Conservation (phyloP, 2,113 vertebrate genomes). For the Myotis davidii region DNA sequence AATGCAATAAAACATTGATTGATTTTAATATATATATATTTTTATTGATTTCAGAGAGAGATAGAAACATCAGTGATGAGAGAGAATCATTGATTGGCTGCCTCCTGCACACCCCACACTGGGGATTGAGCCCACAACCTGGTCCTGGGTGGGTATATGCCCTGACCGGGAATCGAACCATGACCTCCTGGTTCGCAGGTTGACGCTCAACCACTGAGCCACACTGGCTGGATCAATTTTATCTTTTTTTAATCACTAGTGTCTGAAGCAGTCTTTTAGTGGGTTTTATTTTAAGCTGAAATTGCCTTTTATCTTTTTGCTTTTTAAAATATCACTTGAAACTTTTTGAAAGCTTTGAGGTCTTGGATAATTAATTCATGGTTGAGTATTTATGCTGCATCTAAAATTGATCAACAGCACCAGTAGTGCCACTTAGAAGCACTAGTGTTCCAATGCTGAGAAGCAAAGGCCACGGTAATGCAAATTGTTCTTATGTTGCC, state of each 20-base stretch:
- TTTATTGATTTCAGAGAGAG: too few species aligned
- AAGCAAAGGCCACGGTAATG: neutral
- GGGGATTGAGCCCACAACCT: too few species aligned
- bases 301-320: neutral
- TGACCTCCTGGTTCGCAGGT: too few species aligned
- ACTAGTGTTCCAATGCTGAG: neutral
- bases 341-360: neutral
- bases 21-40: neutral
- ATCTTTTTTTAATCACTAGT: neutral
- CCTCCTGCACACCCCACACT: too few species aligned
- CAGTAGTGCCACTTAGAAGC: neutral
- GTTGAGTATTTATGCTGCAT: neutral
- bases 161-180: too few species aligned
- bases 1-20: neutral
- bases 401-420: neutral
- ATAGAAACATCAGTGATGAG: too few species aligned
- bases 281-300: constrained; percentile 11
- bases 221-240: too few species aligned
- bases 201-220: too few species aligned
- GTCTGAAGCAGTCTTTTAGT: neutral
- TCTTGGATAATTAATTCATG: neutral
- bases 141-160: too few species aligned
- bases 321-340: constrained; percentile 31
- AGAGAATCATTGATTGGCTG: too few species aligned
- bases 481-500: neutral